These are phyloP conservation scores for Lepeophtheirus nordmannii DNA, from an alignment of 2,888 invertebrate genomes.

Conservation along the genomic window DNA sequence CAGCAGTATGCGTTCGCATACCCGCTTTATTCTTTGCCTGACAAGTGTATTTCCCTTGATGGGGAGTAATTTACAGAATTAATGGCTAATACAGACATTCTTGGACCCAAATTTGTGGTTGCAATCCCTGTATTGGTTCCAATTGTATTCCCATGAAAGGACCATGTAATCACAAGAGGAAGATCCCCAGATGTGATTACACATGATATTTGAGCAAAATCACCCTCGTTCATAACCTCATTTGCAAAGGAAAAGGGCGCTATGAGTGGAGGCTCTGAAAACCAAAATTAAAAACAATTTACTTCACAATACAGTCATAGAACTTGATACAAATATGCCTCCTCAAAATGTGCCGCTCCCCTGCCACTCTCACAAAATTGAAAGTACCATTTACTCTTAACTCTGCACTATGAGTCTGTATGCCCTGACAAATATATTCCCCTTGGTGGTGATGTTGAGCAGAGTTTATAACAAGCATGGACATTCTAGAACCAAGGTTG, in stretches of 20 bases:
- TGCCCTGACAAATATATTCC: slow-evolving; percentile 31
- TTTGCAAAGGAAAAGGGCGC: slow-evolving; percentile 27
- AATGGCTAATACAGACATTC: slow-evolving; percentile 24
- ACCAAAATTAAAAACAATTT: not conserved
- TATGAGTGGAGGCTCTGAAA: slow-evolving; percentile 28
- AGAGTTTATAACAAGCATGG: slow-evolving; percentile 30
- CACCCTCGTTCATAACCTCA: slow-evolving; percentile 30
- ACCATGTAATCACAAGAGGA: slow-evolving; percentile 26
- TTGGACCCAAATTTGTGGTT: slow-evolving; percentile 23
- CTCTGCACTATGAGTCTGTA: slow-evolving; percentile 28
- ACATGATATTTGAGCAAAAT: slow-evolving; percentile 32
- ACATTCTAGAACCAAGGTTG: slow-evolving; percentile 28
- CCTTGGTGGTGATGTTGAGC: slow-evolving; percentile 30
- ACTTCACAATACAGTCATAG: slow-evolving; percentile 5
- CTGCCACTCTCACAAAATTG: no score
- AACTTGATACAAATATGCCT: not conserved
- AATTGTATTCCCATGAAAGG: slow-evolving; percentile 24
- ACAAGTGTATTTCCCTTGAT: slow-evolving; percentile 56
- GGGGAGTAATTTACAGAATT: slow-evolving; percentile 30
- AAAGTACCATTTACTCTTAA: slow-evolving; percentile 28
- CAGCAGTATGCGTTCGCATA: slow-evolving; percentile 44
- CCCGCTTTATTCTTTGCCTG: slow-evolving; percentile 52
- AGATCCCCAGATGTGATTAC: slow-evolving; percentile 32
- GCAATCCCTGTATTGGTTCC: slow-evolving; percentile 22
- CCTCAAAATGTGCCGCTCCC: no score